A percentile compares a stretch with the other conserved stretches of the same genome.
Evolutionary conservation across 2,797 vertebrate genomes (phyloP).

Genomic region (Rallus crepitans): DNA sequence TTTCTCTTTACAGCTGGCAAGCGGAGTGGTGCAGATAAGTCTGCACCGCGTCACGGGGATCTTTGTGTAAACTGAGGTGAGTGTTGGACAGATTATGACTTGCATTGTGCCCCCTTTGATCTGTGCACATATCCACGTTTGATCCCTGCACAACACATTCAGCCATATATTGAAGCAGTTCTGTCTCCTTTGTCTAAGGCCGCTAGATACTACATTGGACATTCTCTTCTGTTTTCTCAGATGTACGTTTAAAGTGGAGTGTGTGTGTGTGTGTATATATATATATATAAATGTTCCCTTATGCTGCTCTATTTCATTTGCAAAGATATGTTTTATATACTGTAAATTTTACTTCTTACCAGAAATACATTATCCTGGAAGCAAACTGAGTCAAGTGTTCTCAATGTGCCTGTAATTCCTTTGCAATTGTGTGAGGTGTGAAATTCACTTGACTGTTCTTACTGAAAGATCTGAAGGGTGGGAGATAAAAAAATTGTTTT

Average conservation of each 20-base stretch:
- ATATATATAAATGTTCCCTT: background rate
- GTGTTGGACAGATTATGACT: constrained; percentile 62
- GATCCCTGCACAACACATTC: constrained; percentile 18
- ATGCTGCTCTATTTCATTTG: background rate
- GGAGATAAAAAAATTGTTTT: constrained; percentile 38
- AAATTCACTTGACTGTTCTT: constrained; percentile 54
- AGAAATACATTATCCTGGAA: constrained; percentile 23
- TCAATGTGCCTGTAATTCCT: constrained; percentile 31
- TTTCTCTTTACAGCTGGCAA: constrained; percentile 52
- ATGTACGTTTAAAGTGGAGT: background rate
- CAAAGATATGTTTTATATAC: background rate
- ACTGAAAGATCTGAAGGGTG: constrained; percentile 5
- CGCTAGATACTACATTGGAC: constrained; percentile 20
- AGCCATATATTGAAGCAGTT: constrained; percentile 2
- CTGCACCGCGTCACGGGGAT: constrained; percentile 67
- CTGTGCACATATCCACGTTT: constrained; percentile 46
- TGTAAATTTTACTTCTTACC: background rate
- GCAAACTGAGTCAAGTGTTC: constrained; percentile 37
- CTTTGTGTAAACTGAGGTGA: constrained; percentile 72
- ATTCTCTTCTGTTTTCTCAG: background rate
- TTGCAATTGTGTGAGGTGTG: constrained; percentile 55
- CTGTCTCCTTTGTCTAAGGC: background rate
- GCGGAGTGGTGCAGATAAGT: constrained; percentile 34
- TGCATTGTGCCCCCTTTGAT: constrained; percentile 59
- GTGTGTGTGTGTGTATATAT: background rate